Evolutionary conservation across 2,797 vertebrate genomes (phyloP).

Genomic region (Spinibarbus caldwelli): DNA sequence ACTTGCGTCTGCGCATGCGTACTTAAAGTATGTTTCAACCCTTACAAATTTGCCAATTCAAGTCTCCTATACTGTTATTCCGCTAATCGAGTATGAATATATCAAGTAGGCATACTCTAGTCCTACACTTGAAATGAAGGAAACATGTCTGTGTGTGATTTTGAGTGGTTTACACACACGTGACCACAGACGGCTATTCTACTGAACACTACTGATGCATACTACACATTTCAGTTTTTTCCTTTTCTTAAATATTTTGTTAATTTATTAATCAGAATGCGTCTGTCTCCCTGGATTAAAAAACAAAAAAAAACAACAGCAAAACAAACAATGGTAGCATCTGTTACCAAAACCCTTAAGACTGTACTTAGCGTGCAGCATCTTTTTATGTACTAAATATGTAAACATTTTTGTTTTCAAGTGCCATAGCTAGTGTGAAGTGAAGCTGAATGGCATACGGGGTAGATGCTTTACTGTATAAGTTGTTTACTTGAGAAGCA

Average conservation of each 20-base stretch:
- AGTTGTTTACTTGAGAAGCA: conserved; percentile 77
- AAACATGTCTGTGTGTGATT: conserved; percentile 38
- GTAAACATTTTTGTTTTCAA: conserved; percentile 69
- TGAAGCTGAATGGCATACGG: conserved; percentile 69
- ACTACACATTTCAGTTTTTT: conserved; percentile 70
- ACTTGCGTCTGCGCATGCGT: not conserved
- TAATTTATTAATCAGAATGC: conserved; percentile 81
- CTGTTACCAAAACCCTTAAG: conserved; percentile 71
- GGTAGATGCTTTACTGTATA: conserved; percentile 75
- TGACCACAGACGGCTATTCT: conserved; percentile 51
- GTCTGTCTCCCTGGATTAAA: conserved; percentile 74
- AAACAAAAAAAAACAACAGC: conserved; percentile 65
- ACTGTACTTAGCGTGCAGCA: conserved; percentile 69
- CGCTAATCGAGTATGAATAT: not conserved
- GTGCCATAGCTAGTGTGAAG: conserved; percentile 81
- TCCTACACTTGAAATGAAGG: conserved; percentile 16
- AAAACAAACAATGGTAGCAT: conserved; percentile 72
- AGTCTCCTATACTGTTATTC: conserved; percentile 1
- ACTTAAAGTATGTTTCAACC: not conserved
- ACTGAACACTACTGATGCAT: conserved; percentile 71
- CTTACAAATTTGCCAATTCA: not conserved
- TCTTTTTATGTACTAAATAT: conserved; percentile 66
- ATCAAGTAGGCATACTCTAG: conserved; percentile 1
- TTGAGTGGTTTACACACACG: not conserved
- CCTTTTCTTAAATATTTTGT: conserved; percentile 65